Conservation (phyloP, 2,797 vertebrate species). For the Periophthalmus magnuspinnatus region DNA sequence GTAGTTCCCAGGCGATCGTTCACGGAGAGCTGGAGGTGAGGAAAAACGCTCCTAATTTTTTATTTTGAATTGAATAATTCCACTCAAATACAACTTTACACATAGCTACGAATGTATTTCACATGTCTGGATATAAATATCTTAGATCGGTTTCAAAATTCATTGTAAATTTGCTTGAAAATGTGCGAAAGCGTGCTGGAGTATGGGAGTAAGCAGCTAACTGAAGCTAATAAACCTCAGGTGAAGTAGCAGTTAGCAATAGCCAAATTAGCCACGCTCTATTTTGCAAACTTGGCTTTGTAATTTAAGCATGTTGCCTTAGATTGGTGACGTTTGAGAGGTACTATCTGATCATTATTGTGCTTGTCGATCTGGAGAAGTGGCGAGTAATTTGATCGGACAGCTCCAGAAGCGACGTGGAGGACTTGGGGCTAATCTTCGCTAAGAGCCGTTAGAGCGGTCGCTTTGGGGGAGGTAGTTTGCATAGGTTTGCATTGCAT, state of each 20-base stretch:
- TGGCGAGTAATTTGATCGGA: background rate
- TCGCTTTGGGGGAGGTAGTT: background rate
- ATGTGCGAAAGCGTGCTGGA: background rate
- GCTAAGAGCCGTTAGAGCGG: background rate
- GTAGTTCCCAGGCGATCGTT: slow-evolving; percentile 74
- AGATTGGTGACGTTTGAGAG: background rate
- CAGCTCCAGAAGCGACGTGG: background rate
- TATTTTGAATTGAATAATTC: background rate
- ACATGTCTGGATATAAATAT: background rate
- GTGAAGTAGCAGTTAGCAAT: slow-evolving; percentile 31
- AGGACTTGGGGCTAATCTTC: background rate
- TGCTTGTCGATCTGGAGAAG: background rate
- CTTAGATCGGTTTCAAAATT: background rate
- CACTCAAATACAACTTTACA: accelerated
- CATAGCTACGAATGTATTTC: background rate
- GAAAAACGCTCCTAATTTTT: slow-evolving; percentile 29
- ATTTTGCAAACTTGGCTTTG: background rate
- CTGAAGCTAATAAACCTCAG: slow-evolving; percentile 50
- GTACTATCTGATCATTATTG: background rate
- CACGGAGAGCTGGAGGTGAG: slow-evolving; percentile 72
- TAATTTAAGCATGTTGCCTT: background rate
- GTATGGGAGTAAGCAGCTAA: slow-evolving; percentile 28
- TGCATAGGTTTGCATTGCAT: background rate
- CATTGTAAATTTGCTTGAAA: slow-evolving; percentile 1
- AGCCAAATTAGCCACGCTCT: background rate